A percentile compares a stretch with the other conserved stretches of the same genome.
These are phyloP conservation scores for Nematolebias whitei DNA, from an alignment of 2,113 vertebrate species.

Conservation along the genomic window DNA sequence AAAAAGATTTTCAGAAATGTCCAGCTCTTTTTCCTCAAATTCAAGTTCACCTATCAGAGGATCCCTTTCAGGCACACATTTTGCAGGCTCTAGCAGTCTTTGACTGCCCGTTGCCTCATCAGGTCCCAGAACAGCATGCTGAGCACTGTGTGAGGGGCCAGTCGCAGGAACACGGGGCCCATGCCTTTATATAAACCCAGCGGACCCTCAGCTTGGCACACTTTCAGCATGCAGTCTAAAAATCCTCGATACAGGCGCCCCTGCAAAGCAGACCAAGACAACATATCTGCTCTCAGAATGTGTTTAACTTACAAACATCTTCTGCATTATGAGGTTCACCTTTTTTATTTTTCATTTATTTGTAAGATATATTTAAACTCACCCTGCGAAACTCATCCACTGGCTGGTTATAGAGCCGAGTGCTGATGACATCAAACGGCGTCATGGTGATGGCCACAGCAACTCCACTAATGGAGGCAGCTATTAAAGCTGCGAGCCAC, in stretches of 20 bases:
- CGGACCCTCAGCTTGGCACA: constrained; percentile 83
- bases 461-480: constrained; percentile 89
- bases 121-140: constrained; percentile 97
- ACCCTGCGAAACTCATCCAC: constrained; percentile 85
- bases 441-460: constrained; percentile 89
- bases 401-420: constrained; percentile 95
- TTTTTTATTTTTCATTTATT: no score
- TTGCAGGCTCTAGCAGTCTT: constrained; percentile 28
- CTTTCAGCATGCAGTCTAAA: constrained; percentile 87
- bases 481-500: constrained; percentile 85
- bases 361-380: no score
- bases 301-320: not conserved
- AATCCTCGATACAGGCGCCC: constrained; percentile 88
- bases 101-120: constrained; percentile 81
- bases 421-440: constrained; percentile 93
- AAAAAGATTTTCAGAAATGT: constrained; percentile 7
- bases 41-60: not conserved
- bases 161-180: constrained; percentile 88
- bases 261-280: constrained; percentile 66
- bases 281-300: not conserved
- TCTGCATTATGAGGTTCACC: not conserved
- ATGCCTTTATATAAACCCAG: constrained; percentile 93
- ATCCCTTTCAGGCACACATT: not conserved
- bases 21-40: not conserved
- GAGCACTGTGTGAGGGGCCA: constrained; percentile 93